Conservation (phyloP, 2,888 invertebrate genomes). For the Hypena proboscidalis region DNA sequence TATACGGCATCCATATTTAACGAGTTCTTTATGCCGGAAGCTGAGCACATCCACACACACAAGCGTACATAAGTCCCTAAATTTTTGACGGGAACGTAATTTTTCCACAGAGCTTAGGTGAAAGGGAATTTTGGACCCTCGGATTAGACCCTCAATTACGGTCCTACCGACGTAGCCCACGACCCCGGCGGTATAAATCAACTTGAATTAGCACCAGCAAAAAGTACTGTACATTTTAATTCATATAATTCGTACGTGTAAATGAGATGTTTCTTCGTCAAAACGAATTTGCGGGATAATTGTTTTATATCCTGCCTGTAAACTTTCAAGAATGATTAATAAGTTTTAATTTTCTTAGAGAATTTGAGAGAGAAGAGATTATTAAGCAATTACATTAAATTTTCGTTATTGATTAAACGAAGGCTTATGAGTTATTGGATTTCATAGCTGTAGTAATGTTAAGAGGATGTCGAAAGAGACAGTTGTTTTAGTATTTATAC, state of each 20-base stretch:
- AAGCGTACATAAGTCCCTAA: slow-evolving; percentile 4
- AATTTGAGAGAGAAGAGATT: not conserved
- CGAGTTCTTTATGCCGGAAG: slow-evolving; percentile 33
- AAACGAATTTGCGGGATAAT: slow-evolving; percentile 2
- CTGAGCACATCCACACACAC: slow-evolving; percentile 16
- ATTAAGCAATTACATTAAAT: not conserved
- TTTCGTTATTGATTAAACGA: not conserved
- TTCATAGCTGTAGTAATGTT: too few species aligned
- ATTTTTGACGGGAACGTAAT: slow-evolving; percentile 29
- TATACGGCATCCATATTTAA: slow-evolving; percentile 43
- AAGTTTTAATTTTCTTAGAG: slow-evolving; percentile 1
- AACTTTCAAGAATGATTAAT: not conserved
- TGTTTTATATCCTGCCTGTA: not conserved
- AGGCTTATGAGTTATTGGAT: too few species aligned
- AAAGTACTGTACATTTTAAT: slow-evolving; percentile 34
- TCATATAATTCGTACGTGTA: slow-evolving; percentile 15
- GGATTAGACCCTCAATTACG: slow-evolving; percentile 53
- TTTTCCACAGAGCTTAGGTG: slow-evolving; percentile 29
- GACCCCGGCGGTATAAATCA: slow-evolving; percentile 49
- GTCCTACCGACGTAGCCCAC: slow-evolving; percentile 39
- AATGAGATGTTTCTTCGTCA: slow-evolving; percentile 12
- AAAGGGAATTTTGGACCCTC: slow-evolving; percentile 29
- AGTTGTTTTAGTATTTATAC: too few species aligned
- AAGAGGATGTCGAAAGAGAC: too few species aligned
- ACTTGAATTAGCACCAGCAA: slow-evolving; percentile 36